Base-by-base conservation (phyloP, 1,140 invertebrate species). In the Sycophaga agraensis region DNA sequence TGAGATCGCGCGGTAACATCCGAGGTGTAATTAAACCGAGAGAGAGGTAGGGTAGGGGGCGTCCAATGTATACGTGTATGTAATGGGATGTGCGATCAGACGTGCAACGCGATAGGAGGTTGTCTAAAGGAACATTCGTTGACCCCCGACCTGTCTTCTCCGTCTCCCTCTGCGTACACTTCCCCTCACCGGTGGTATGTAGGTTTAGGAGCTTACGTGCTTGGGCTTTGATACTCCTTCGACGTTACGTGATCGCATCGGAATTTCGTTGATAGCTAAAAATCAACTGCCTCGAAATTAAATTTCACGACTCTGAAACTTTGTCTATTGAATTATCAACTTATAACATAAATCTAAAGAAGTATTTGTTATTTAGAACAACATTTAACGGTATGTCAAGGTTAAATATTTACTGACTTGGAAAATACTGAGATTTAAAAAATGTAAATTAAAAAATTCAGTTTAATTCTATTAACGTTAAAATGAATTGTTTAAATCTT, bases 1-100 rank as follows among this genome's bases (percentile, higher is more conserved):
- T 6, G 4, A 45, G 4, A 45, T 31, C 4, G 4, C 4, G 4
- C 4, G 28, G 11, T 31, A 6, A 6, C 5, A 7, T 40, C 37
- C 6, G 9, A 39, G 37, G 37, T 39, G 37, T 39, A 39, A 39
- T 39, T n/a, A n/a, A n/a, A 39, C 8, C 37, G 4, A 39, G 37
- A 14, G 37, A 3, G 37, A 4, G 14, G 37, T 4, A 39, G 37
- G 5, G n/a, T 14, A 4, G 4, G 37, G 6, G 4, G 6, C n/a
- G 37, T 4, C 28, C 19, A 19, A 17, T 16, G n/a, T 48, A 12
- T 12, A 11, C 11, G 19, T 56, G n/a, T 45, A 31, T n/a, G 31
- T 46, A 57, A 46, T 48, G 43, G 42, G 28, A 57, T 48, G 55
- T 57, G 43, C 42, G 43, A 57, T 57, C 42, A 35, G 31, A 48